A percentile compares a stretch with the other conserved stretches of the same genome.
Conservation (phyloP, 2,888 invertebrate genomes). For the Cataglyphis rosenhaueri region DNA sequence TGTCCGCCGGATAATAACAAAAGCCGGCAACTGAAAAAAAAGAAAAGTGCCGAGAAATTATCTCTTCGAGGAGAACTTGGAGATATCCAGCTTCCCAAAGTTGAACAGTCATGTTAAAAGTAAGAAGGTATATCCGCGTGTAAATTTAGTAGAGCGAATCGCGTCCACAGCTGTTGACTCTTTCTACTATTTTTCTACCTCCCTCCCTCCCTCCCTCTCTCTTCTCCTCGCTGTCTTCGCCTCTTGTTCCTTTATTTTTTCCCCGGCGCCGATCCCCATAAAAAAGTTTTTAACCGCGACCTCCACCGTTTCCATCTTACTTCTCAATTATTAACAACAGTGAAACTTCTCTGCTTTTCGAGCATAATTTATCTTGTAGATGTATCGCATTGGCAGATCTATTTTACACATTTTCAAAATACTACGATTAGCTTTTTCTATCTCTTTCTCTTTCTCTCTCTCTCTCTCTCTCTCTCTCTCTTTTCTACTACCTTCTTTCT, state of each 20-base stretch:
- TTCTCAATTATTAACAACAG: conserved; percentile 13
- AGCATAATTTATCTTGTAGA: neutral
- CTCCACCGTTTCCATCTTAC: neutral
- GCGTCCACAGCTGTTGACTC: conserved; percentile 21
- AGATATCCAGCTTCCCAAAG: conserved; percentile 13
- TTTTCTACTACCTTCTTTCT: neutral
- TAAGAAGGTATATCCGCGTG: conserved; percentile 17
- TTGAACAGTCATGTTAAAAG: conserved; percentile 9
- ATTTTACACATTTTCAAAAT: conserved; percentile 24
- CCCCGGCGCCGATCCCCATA: neutral
- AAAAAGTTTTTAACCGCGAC: conserved; percentile 21
- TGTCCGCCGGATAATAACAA: neutral
- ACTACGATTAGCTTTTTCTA: conserved; percentile 3
- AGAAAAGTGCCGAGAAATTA: conserved; percentile 1
- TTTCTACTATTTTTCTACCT: neutral
- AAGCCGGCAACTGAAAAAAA: neutral
- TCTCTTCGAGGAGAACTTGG: conserved; percentile 24
- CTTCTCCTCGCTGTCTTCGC: neutral
- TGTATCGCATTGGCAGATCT: conserved; percentile 1
- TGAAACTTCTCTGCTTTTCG: neutral
- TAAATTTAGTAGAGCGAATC: conserved; percentile 33
- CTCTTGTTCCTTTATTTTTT: neutral
- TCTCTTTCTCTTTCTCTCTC: neutral
- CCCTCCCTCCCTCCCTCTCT: neutral
- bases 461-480: neutral